Evolutionary conservation across 2,113 vertebrate genomes (phyloP).

Genomic region (Myiagra hebetior): DNA sequence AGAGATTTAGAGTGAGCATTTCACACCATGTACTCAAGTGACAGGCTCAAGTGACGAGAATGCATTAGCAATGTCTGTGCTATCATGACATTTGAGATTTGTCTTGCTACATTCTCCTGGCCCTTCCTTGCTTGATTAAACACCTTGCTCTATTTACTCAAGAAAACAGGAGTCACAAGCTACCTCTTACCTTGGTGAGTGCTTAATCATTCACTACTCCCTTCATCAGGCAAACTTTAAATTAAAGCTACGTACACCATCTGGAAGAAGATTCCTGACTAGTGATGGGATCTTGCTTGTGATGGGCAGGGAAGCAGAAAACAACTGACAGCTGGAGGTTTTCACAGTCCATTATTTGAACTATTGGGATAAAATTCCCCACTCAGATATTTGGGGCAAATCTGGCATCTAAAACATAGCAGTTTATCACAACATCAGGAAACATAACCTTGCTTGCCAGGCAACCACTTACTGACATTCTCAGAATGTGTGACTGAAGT

Average conservation of each 20-base stretch:
- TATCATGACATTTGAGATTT: neutral
- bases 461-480: neutral
- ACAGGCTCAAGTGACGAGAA: neutral
- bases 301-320: conserved; percentile 5
- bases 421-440: neutral
- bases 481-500: neutral
- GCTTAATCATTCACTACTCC: neutral
- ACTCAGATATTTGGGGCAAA: neutral
- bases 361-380: neutral
- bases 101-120: conserved; percentile 30
- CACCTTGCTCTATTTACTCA: conserved; percentile 36
- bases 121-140: conserved; percentile 38
- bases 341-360: neutral
- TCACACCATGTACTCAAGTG: neutral
- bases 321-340: neutral
- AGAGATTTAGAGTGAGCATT: neutral
- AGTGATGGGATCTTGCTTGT: neutral
- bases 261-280: neutral
- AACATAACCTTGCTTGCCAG: neutral
- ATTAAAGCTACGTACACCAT: neutral
- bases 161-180: conserved; percentile 9
- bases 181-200: neutral
- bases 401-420: neutral
- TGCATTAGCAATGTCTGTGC: neutral
- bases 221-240: neutral